phyloP scores from a whole-genome alignment of 2,797 vertebrate genomes.

The Enteromius treurensis region DNA sequence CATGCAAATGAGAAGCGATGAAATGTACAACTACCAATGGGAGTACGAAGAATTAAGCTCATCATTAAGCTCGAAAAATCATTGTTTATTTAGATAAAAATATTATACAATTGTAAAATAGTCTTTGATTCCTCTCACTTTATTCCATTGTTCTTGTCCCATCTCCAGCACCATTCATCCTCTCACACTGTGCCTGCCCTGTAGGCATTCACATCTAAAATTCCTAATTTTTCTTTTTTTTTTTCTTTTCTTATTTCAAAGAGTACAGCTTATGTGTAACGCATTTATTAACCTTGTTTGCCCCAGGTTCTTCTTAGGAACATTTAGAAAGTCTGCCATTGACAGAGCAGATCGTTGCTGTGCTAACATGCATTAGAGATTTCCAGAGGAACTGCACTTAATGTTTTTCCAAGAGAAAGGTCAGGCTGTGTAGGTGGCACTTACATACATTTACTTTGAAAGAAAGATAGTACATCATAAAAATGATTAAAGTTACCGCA shows the following conservation, averaged over 20 bases:
- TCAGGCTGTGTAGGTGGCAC: constrained; percentile 11
- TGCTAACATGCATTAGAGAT: neutral
- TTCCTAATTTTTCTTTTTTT: constrained; percentile 38
- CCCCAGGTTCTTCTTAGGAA: constrained; percentile 68
- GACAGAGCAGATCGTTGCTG: constrained; percentile 56
- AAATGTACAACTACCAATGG: neutral
- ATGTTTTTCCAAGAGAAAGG: constrained; percentile 2
- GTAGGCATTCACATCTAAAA: constrained; percentile 57
- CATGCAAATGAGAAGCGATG: neutral
- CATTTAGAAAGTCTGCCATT: constrained; percentile 71
- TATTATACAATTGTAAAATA: neutral
- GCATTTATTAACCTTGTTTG: constrained; percentile 56
- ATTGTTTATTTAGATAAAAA: neutral
- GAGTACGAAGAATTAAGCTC: neutral
- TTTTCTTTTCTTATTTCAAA: constrained; percentile 33
- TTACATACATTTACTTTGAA: neutral
- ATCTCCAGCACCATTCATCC: constrained; percentile 29
- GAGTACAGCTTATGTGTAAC: constrained; percentile 21
- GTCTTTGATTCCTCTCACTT: neutral
- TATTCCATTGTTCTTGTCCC: neutral
- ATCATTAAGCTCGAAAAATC: neutral
- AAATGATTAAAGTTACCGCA: neutral
- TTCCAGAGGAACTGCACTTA: neutral
- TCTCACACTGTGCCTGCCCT: constrained; percentile 66
- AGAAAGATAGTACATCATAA: neutral